Evolutionary conservation across 2,888 invertebrate species (phyloP), one percentile per base, ranked within the genome.

Genomic region (Drosophila silvestris): DNA sequence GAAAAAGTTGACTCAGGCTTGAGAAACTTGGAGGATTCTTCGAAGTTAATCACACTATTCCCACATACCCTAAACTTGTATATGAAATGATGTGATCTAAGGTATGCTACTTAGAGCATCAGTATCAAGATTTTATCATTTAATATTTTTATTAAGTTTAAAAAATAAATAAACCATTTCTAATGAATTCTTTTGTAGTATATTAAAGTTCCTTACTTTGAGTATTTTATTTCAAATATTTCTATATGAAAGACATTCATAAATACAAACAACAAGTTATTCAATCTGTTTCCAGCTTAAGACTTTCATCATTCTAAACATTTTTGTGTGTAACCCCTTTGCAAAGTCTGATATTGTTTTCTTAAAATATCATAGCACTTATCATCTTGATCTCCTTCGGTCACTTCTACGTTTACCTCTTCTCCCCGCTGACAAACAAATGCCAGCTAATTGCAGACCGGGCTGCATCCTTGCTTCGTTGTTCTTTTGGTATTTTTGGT

Each of bases 371-470:
- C 60, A 63, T 41, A 35, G 35, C n/a, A 19, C 57, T 50, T 50
- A 61, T 61, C 61, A 41, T 32, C 54, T 35, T 10, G 57, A 74
- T 66, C 62, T 47, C 14, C n/a, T 66, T 39, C 30, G 74, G 65
- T 66, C 74, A 65, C 32, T 57, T 50, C 66, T 47, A 30, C 16
- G 12, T 6, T 54, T 41, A 16, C 30, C 58, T 50, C 26, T 22
- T 37, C 12, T 41, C n/a, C n/a, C n/a, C 16, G 22, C 10, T 41
- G 6, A 33, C 58, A 57, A 62, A 79, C 79, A 79, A 79, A 79
- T 66, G 65, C 56, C 54, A 70, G 77, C 82, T 79, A 79, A 81
- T 81, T 79, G 71, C 79, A 70, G 60, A 52, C 64, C n/a, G 32
- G 30, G 56, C 72, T 62, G 67, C 72, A 66, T 79, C 44, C 50